Evolutionary conservation across 1,140 invertebrate genomes (phyloP).

Genomic region (Drosophila kohkoa): DNA sequence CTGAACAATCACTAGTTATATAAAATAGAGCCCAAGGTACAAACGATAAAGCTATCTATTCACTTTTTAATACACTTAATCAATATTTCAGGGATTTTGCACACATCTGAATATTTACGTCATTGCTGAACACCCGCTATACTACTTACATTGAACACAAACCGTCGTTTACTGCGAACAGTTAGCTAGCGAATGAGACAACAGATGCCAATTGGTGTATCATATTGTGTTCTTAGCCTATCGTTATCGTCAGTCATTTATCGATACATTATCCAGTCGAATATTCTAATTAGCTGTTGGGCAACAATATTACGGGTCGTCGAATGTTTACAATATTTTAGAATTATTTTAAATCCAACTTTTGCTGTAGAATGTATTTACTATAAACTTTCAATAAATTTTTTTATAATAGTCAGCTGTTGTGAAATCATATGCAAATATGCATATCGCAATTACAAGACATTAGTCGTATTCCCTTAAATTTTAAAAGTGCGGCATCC

Average conservation of each 20-base stretch:
- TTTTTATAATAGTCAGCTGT: too few species aligned
- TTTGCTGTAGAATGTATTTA: too few species aligned
- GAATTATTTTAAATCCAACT: too few species aligned
- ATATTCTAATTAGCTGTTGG: conserved; percentile 1
- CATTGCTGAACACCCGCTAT: conserved; percentile 62
- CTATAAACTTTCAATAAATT: too few species aligned
- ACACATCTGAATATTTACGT: conserved; percentile 61
- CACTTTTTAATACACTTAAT: conserved; percentile 36
- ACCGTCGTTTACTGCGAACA: conserved; percentile 58
- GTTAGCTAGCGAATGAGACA: conserved; percentile 69
- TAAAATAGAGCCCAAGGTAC: conserved; percentile 24
- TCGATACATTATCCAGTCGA: conserved; percentile 7
- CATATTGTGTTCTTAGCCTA: neutral
- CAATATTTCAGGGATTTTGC: conserved; percentile 35
- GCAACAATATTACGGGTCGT: too few species aligned
- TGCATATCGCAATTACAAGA: too few species aligned
- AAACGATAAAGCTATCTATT: conserved; percentile 12
- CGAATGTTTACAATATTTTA: too few species aligned
- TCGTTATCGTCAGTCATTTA: conserved; percentile 5
- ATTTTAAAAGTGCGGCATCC: too few species aligned
- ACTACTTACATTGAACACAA: conserved; percentile 77
- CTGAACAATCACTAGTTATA: conserved; percentile 29
- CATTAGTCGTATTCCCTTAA: too few species aligned
- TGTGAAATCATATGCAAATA: too few species aligned
- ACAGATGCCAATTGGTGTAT: conserved; percentile 31